Evolutionary conservation across 2,888 invertebrate species (phyloP).

Genomic region (Cephus sareptanus): DNA sequence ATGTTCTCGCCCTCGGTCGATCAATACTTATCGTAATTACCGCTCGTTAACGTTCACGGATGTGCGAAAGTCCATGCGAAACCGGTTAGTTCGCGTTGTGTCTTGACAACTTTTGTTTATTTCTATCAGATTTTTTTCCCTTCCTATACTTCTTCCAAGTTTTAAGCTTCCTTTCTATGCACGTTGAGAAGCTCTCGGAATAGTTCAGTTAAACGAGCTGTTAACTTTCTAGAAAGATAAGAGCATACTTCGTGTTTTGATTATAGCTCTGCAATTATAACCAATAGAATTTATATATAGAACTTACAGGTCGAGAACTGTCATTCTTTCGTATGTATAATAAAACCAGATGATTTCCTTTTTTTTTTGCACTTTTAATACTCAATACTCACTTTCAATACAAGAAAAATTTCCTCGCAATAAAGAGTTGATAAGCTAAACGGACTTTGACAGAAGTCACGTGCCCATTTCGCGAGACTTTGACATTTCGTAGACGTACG

Average conservation of each 20-base stretch:
- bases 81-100: background rate
- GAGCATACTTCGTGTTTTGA: background rate
- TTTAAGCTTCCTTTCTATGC: background rate
- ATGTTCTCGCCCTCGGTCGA: background rate
- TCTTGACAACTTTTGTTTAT: background rate
- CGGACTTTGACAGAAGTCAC: background rate
- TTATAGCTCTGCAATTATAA: background rate
- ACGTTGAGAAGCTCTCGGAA: background rate
- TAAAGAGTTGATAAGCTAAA: background rate
- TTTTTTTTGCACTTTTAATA: background rate
- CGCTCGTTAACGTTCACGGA: background rate
- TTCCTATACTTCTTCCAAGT: background rate
- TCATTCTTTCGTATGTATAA: background rate
- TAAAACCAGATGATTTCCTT: background rate
- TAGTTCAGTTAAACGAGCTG: background rate
- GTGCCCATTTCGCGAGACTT: background rate
- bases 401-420: background rate
- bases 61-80: background rate
- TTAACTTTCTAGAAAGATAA: background rate
- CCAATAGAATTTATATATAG: background rate
- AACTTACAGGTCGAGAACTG: conserved; percentile 5
- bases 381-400: no score
- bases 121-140: background rate
- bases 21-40: background rate
- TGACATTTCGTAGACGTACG: background rate